Evolutionary conservation across 1,140 invertebrate species (phyloP), one percentile per base, ranked within the genome.

Genomic region (Delia radicum): DNA sequence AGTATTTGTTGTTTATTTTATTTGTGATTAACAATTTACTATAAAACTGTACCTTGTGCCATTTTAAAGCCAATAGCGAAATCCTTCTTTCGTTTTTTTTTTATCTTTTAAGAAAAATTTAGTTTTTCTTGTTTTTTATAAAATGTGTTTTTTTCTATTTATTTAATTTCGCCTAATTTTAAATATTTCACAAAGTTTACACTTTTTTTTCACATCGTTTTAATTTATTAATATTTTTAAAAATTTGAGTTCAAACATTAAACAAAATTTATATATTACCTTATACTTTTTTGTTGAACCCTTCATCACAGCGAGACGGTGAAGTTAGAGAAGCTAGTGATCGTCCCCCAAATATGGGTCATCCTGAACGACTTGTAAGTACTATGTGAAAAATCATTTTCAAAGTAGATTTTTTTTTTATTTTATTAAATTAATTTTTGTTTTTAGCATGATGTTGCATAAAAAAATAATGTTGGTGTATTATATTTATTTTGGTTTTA

Each of bases 321-420:
- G 83, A 83, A 79, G 80, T 83, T 83, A 81, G 81, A 78, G 83
- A 84, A 61, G 83, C 82, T 77, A 82, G 79, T 78, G 83, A 84
- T 80, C 69, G 81, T 81, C 81, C 83, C 80, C 80, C 83, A 75
- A 82, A 81, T 75, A 76, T 82, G 79, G 82, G 82, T 81, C 82
- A 84, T 61, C 69, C 77, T 65, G 83, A 79, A 78, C 81, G 81
- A 77, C 79, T 82, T 77, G 83, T 84, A 84, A 84, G 83, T 84
- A 84, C 79, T 21, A 21, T 55, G 48, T 55, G 21, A 71, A 31
- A 42, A 33, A 7, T 21, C 27, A 48, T 46, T 18, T 24, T 55
- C 18, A 55, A 55, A 55, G 18, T 21, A 21, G 10, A 21, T 8
- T 55, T 55, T 1, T 8, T 55, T 55, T 55, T 21, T 55, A 8